Conservation (phyloP, 2,797 vertebrate species). For the Argya squamiceps region DNA sequence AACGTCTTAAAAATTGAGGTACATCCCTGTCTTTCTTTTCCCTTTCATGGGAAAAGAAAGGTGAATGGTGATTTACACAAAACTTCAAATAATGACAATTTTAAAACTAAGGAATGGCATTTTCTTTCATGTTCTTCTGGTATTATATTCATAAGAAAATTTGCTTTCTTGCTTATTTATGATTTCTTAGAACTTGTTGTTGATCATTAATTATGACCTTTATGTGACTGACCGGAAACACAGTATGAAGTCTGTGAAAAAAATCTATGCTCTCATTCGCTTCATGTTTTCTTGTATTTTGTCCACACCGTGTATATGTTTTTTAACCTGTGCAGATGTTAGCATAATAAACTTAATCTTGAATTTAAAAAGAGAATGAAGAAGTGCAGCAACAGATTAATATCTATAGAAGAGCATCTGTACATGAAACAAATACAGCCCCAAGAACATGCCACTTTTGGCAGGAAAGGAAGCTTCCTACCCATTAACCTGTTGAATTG, state of each 20-base stretch:
- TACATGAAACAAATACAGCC: background rate
- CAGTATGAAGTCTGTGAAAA: background rate
- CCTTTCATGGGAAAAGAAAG: too few species aligned
- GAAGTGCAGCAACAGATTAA: background rate
- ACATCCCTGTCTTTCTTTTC: background rate
- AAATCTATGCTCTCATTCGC: background rate
- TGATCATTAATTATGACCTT: slow-evolving; percentile 17
- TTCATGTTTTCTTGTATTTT: background rate
- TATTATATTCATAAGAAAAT: background rate
- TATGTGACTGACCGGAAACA: background rate
- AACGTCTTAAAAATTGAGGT: background rate
- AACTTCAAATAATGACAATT: background rate
- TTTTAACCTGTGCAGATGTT: background rate
- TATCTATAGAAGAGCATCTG: background rate
- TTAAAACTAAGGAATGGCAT: background rate
- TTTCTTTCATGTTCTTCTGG: background rate
- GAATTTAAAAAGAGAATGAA: background rate
- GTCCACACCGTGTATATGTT: background rate
- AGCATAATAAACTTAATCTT: background rate
- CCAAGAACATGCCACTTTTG: background rate
- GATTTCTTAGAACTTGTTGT: background rate
- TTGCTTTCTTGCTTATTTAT: background rate
- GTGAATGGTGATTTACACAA: background rate
- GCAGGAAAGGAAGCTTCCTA: background rate
- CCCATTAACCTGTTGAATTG: background rate